Evolutionary conservation across 2,888 invertebrate species (phyloP).

Genomic region (Poecilobothrus nobilitatus): DNA sequence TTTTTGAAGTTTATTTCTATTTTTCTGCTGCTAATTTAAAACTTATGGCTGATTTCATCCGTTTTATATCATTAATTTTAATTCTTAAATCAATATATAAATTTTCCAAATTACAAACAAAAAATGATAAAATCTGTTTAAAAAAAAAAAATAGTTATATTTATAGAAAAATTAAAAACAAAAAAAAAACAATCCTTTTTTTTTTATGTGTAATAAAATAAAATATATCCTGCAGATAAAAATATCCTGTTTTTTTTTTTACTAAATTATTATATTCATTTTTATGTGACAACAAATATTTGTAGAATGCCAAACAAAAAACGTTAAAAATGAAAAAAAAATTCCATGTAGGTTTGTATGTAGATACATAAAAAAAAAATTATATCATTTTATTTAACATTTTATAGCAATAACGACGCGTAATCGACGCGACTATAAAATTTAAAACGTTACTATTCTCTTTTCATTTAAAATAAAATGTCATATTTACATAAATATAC

Average conservation of each 20-base stretch:
- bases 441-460: too few relatives aligned
- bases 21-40: too few relatives aligned
- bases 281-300: too few relatives aligned
- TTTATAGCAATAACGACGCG: not conserved
- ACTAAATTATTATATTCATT: not conserved
- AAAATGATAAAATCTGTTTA: not conserved
- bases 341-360: not conserved
- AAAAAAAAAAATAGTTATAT: not conserved
- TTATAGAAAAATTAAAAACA: too few relatives aligned
- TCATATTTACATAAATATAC: too few relatives aligned
- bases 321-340: not conserved
- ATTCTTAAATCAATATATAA: not conserved
- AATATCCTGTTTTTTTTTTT: not conserved
- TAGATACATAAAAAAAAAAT: not conserved
- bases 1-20: too few relatives aligned
- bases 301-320: too few relatives aligned
- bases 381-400: not conserved
- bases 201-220: not conserved
- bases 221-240: conserved; percentile 1
- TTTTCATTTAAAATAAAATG: too few relatives aligned
- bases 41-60: too few relatives aligned
- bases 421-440: not conserved
- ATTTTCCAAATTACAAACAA: too few relatives aligned
- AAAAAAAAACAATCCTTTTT: too few relatives aligned
- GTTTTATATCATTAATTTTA: too few relatives aligned